A percentile compares a stretch with the other conserved stretches of the same genome.
Conservation (phyloP, 2,888 invertebrate genomes). For the Zaprionus bogoriensis region DNA sequence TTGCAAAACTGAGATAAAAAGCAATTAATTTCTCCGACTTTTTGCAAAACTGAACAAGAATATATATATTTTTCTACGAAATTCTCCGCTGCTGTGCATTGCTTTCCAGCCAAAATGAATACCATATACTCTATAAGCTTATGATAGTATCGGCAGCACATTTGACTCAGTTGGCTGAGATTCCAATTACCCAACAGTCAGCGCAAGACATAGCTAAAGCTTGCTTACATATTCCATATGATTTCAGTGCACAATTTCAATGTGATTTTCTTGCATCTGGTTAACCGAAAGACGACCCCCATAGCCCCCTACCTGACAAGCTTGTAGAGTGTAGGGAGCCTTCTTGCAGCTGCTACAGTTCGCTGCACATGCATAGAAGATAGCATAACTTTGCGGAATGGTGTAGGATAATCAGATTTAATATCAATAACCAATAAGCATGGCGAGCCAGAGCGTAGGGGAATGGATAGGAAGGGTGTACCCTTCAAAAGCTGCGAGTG, state of each 20-base stretch:
- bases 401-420: slow-evolving; percentile 56
- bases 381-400: slow-evolving; percentile 32
- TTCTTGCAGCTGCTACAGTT: slow-evolving; percentile 19
- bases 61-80: too few relatives aligned
- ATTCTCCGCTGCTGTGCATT: too few relatives aligned
- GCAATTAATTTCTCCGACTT: too few relatives aligned
- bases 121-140: too few relatives aligned
- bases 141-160: too few relatives aligned
- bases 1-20: too few relatives aligned
- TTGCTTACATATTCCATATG: not conserved
- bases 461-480: too few relatives aligned
- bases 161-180: too few relatives aligned
- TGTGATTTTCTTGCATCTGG: not conserved
- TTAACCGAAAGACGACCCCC: not conserved
- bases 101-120: too few relatives aligned
- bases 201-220: not conserved
- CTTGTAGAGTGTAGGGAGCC: not conserved
- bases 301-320: not conserved
- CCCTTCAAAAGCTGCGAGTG: slow-evolving; percentile 33
- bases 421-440: slow-evolving; percentile 70
- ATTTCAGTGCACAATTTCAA: not conserved
- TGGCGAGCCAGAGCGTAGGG: too few relatives aligned
- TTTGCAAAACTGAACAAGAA: too few relatives aligned
- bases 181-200: not conserved
- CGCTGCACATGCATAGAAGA: slow-evolving; percentile 46